Evolutionary conservation across 2,888 invertebrate genomes (phyloP).

Genomic region (Pecten maximus): DNA sequence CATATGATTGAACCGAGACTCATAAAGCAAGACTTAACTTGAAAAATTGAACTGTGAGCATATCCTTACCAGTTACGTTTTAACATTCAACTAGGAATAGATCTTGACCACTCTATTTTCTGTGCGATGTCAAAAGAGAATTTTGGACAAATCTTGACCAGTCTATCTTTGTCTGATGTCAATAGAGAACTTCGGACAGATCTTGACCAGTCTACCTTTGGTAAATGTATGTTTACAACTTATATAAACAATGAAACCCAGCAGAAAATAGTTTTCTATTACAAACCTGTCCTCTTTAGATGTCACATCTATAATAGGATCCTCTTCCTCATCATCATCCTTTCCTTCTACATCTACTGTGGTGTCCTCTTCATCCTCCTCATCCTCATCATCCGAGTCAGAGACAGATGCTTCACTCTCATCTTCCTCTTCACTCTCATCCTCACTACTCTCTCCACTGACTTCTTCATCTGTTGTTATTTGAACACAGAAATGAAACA

Average conservation of each 20-base stretch:
- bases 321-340: slow-evolving; percentile 49
- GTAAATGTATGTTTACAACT: too few relatives aligned
- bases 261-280: too few relatives aligned
- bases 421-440: slow-evolving; percentile 59
- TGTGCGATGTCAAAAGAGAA: too few relatives aligned
- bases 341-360: slow-evolving; percentile 55
- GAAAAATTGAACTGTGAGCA: too few relatives aligned
- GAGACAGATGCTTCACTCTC: slow-evolving; percentile 58
- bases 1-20: background rate
- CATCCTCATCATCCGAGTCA: slow-evolving; percentile 60
- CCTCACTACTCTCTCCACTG: slow-evolving; percentile 49
- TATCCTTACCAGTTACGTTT: too few relatives aligned
- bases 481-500: background rate
- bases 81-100: too few relatives aligned
- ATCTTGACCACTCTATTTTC: too few relatives aligned
- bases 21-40: background rate
- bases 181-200: too few relatives aligned
- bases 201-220: too few relatives aligned
- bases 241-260: too few relatives aligned
- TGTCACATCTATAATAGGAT: slow-evolving; percentile 41
- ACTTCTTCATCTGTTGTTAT: slow-evolving; percentile 18
- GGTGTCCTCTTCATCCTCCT: slow-evolving; percentile 60
- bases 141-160: too few relatives aligned
- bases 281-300: slow-evolving; percentile 14
- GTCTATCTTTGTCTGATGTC: too few relatives aligned